Evolutionary conservation across 2,888 invertebrate species (phyloP).

Genomic region (Stegophylla sp.): DNA sequence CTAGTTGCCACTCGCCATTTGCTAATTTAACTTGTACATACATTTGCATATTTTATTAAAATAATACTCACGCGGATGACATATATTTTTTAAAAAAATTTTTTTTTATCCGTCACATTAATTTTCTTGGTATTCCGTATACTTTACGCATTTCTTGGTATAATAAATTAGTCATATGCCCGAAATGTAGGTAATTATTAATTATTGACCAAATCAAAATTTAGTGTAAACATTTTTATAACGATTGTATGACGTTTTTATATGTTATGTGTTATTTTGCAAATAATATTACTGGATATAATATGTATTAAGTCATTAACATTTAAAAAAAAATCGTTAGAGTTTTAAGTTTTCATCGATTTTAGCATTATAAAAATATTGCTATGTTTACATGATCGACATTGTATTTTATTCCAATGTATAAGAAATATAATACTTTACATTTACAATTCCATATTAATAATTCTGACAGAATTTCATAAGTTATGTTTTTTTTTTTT

Average conservation of each 20-base stretch:
- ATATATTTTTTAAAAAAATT: conserved; percentile 22
- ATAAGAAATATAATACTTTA: too few species aligned
- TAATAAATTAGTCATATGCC: conserved; percentile 9
- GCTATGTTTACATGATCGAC: too few species aligned
- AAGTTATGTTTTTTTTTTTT: too few species aligned
- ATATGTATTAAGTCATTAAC: too few species aligned
- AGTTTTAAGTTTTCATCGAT: too few species aligned
- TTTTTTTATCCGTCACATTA: not conserved
- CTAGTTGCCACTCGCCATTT: conserved; percentile 2
- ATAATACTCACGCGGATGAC: not conserved
- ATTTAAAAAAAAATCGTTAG: too few species aligned
- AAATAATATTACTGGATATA: too few species aligned
- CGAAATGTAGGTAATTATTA: conserved; percentile 7
- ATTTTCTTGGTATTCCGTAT: not conserved
- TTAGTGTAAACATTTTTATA: not conserved
- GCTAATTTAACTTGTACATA: conserved; percentile 32
- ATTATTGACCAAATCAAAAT: conserved; percentile 19
- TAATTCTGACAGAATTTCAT: too few species aligned
- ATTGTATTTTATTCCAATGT: too few species aligned
- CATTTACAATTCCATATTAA: too few species aligned
- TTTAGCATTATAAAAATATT: too few species aligned
- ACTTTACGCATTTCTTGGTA: not conserved
- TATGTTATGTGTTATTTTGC: not conserved
- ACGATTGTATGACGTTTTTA: not conserved
- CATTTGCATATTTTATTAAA: conserved; percentile 29